Base-by-base conservation (phyloP, 2,797 vertebrate species). In the Adrianichthys oophorus region DNA sequence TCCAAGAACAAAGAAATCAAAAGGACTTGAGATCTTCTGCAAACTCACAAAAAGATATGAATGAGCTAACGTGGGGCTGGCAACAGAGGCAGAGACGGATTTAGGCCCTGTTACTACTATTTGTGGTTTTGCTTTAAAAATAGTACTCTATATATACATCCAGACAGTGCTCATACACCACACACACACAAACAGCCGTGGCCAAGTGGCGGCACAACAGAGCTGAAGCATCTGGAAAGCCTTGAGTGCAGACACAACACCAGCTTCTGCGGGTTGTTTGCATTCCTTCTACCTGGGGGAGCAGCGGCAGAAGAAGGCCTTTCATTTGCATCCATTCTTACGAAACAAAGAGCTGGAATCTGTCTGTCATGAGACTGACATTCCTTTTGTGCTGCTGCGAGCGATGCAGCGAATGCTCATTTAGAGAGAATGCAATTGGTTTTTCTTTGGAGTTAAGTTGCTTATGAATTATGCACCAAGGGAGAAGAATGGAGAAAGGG, bases 71-170 rank as follows among this genome's bases (percentile, higher is more conserved):
- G 48, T 67, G 46, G 78, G 52, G 89, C 85, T 68, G 80, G 79
- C 78, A 83, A 84, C 83, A 81, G 79, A 82, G 71, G 65, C 70
- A 43, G 79, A 21, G 80, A 77, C 85, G 21, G 83, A 87, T 91
- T 91, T 87, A 89, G 89, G 84, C 83, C 77, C 57, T 49, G 59
- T 82, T 87, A 84, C 82, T 83, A 85, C 87, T 87, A 91, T 91
- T 90, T 85, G 85, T 42, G 71, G 80, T 84, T 82, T 65, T 42
- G 74, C 76, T 76, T 80, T 90, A 91, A 90, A 92, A 91, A 92
- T 91, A 91, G 86, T 68, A 0, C 26, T 83, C 86, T 89, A 87
- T 89, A 89, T 89, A 84, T 82, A 84, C 69, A 85, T 76, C 69
- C 75, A 80, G 65, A 64, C 76, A 64, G 70, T 59, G 59, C 73